Evolutionary conservation across 2,113 vertebrate genomes (phyloP).

Genomic region (Actenoides hombroni): DNA sequence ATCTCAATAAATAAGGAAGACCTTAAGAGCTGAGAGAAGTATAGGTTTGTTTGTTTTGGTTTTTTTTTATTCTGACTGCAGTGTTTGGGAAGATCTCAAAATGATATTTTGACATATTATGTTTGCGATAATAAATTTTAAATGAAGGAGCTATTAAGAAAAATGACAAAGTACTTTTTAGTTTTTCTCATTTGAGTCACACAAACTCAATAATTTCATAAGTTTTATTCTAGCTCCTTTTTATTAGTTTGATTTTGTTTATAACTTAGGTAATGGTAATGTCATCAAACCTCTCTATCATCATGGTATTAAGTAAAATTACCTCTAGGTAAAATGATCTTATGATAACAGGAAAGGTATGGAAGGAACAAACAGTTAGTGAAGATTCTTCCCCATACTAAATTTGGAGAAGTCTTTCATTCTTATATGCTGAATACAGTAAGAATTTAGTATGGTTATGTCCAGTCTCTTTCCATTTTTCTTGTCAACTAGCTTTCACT

Average conservation of each 20-base stretch:
- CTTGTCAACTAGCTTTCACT: not conserved
- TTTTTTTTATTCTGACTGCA: not conserved
- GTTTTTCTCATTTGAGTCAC: not conserved
- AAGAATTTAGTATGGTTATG: not conserved
- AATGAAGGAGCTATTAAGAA: not conserved
- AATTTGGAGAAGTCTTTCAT: not conserved
- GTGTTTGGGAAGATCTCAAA: not conserved
- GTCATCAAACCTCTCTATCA: not conserved
- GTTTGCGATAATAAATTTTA: not conserved
- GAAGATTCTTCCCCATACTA: not conserved
- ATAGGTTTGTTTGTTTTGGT: not conserved
- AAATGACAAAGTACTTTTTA: not conserved
- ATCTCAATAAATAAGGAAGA: conserved; percentile 1
- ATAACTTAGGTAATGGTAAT: not conserved
- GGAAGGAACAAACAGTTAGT: not conserved
- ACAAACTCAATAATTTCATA: not conserved
- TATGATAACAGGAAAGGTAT: not conserved
- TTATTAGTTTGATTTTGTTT: not conserved
- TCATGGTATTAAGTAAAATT: not conserved
- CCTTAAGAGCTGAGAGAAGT: not conserved
- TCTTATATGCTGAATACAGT: not conserved
- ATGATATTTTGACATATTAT: not conserved
- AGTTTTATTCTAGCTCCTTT: not conserved
- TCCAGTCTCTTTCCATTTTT: not conserved
- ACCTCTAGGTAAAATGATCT: not conserved